Conservation (phyloP, 2,113 vertebrate genomes). For the Coracopsis vasa region DNA sequence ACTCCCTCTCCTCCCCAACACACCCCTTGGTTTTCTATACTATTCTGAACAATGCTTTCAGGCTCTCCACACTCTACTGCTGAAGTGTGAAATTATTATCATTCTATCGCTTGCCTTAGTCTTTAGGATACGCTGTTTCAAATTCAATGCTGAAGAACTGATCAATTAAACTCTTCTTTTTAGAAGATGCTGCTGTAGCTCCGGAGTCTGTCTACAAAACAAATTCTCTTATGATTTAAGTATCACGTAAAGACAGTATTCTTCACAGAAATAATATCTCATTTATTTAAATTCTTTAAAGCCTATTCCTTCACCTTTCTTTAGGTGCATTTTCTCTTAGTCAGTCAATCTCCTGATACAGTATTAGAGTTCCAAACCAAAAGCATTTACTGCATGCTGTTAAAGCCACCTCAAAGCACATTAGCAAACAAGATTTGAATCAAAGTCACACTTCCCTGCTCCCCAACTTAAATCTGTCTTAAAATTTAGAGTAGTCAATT, state of each 20-base stretch:
- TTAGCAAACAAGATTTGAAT: background rate
- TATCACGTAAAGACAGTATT: background rate
- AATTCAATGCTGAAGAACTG: constrained; percentile 98
- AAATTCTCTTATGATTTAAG: constrained; percentile 15
- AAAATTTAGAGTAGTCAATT: background rate
- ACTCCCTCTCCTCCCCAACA: background rate
- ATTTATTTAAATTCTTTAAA: background rate
- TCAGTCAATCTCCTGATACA: background rate
- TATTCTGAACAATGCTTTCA: background rate
- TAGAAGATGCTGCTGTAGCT: constrained; percentile 73
- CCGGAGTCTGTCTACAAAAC: constrained; percentile 77
- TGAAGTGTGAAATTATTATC: fast-evolving
- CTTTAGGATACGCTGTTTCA: constrained; percentile 95
- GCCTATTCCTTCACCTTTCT: background rate
- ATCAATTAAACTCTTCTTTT: constrained; percentile 98
- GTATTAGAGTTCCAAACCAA: background rate
- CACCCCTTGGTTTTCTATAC: background rate
- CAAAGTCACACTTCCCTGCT: background rate
- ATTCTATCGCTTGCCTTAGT: background rate
- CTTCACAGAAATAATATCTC: background rate
- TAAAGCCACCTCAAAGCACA: background rate
- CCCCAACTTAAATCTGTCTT: background rate
- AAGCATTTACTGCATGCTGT: background rate
- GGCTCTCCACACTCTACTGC: background rate
- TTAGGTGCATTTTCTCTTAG: background rate